Evolutionary conservation across 1,140 invertebrate species (phyloP).

Genomic region (Drosophila virilis): DNA sequence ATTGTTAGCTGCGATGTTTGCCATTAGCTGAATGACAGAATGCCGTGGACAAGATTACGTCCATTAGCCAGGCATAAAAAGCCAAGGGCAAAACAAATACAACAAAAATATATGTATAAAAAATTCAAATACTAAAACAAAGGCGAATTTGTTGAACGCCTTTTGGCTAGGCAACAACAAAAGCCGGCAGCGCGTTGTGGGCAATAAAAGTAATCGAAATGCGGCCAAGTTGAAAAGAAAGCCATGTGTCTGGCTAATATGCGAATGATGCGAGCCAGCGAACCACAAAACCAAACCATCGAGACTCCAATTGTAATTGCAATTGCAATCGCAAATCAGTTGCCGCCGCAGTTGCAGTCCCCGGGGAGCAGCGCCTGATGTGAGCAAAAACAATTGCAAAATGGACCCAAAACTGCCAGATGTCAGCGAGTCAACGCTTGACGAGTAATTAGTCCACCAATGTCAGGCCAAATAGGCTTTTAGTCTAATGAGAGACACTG

Average conservation of each 20-base stretch:
- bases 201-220: slow-evolving; percentile 57
- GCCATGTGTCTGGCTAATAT: slow-evolving; percentile 33
- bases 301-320: background rate
- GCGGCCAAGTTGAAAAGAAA: slow-evolving; percentile 28
- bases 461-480: slow-evolving; percentile 42
- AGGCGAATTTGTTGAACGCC: slow-evolving; percentile 15
- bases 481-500: slow-evolving; percentile 63
- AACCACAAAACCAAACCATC: background rate
- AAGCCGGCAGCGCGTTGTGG: slow-evolving; percentile 25
- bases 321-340: slow-evolving; percentile 20
- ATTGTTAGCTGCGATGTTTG: background rate
- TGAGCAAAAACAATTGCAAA: slow-evolving; percentile 71
- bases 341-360: slow-evolving; percentile 34
- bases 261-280: slow-evolving; percentile 17
- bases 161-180: slow-evolving; percentile 73
- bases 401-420: slow-evolving; percentile 42
- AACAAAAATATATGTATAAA: background rate
- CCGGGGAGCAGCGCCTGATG: slow-evolving; percentile 47
- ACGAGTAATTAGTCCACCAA: slow-evolving; percentile 53
- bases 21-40: slow-evolving; percentile 13
- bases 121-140: background rate
- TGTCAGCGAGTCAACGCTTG: slow-evolving; percentile 32
- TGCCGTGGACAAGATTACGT: background rate
- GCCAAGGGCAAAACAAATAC: background rate
- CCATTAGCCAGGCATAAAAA: slow-evolving; percentile 2